Evolutionary conservation across 2,888 invertebrate species (phyloP).

Genomic region (Gnatocerus cornutus): DNA sequence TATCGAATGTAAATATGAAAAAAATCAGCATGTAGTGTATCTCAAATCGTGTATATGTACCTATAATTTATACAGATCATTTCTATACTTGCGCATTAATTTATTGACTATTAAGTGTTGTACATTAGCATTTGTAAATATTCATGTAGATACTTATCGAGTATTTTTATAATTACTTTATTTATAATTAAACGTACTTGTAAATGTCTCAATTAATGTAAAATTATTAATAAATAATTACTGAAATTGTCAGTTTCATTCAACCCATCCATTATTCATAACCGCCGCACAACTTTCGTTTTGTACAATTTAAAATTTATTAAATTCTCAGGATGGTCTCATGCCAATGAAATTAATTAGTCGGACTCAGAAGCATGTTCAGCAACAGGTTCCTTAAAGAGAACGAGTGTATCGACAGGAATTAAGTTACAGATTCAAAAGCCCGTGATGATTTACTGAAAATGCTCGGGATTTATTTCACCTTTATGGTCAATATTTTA

Average conservation of each 20-base stretch:
- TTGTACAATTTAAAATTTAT: constrained; percentile 27
- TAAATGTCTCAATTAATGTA: constrained; percentile 60
- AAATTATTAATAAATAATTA: constrained; percentile 59
- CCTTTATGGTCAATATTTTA: constrained; percentile 22
- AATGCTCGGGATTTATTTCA: constrained; percentile 25
- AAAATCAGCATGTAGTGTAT: constrained; percentile 64
- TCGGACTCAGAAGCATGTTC: constrained; percentile 34
- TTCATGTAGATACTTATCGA: constrained; percentile 55
- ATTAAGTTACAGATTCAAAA: constrained; percentile 26
- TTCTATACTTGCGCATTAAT: constrained; percentile 53
- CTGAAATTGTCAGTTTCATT: constrained; percentile 2
- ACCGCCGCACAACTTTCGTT: constrained; percentile 2
- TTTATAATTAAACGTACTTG: constrained; percentile 61
- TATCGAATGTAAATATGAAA: constrained; percentile 59
- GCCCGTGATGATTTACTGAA: constrained; percentile 28
- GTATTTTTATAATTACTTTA: constrained; percentile 56
- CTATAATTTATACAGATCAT: constrained; percentile 58
- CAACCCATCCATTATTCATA: constrained; percentile 11
- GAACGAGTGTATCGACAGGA: constrained; percentile 32
- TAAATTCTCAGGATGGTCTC: constrained; percentile 38
- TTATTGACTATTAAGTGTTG: constrained; percentile 58
- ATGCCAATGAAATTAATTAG: constrained; percentile 37
- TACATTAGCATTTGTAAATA: constrained; percentile 60
- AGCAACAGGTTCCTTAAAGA: constrained; percentile 30
- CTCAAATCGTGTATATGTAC: constrained; percentile 62